Evolutionary conservation across 2,888 invertebrate species (phyloP).

Genomic region (Pedicia rivosa): DNA sequence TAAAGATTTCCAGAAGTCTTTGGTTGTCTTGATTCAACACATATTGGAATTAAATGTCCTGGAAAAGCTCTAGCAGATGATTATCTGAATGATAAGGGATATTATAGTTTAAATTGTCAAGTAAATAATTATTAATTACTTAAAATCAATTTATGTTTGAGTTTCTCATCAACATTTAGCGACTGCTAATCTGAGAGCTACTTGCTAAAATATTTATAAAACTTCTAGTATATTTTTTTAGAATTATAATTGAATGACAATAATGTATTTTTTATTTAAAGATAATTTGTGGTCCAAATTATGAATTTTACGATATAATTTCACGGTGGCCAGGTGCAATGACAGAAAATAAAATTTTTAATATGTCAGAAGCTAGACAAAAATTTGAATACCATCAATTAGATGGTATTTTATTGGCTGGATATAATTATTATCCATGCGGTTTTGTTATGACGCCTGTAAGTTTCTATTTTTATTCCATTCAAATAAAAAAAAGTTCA

Average conservation of each 20-base stretch:
- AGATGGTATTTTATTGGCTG: conserved; percentile 14
- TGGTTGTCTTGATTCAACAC: conserved; percentile 15
- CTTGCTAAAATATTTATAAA: too few relatives aligned
- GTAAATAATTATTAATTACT: too few relatives aligned
- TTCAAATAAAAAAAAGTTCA: too few relatives aligned
- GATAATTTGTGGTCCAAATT: conserved; percentile 14
- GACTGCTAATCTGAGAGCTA: too few relatives aligned
- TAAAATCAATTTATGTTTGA: too few relatives aligned
- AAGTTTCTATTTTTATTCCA: too few relatives aligned
- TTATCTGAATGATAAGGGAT: conserved; percentile 15
- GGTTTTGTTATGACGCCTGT: too few relatives aligned
- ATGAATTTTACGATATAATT: conserved; percentile 13
- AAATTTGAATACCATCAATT: conserved; percentile 11
- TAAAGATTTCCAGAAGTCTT: conserved; percentile 12
- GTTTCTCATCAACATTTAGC: too few relatives aligned
- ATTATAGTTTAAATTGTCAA: conserved; percentile 14
- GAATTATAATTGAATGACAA: too few relatives aligned
- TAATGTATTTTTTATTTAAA: too few relatives aligned
- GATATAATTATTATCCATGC: conserved; percentile 11
- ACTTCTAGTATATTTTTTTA: too few relatives aligned
- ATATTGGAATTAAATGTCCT: conserved; percentile 14
- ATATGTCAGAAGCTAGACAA: conserved; percentile 12
- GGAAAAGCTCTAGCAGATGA: conserved; percentile 10
- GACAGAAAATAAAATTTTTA: conserved; percentile 15
- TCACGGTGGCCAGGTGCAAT: conserved; percentile 14